phyloP scores from a whole-genome alignment of 2,797 vertebrate genomes.

The Coracias cyanogaster region DNA sequence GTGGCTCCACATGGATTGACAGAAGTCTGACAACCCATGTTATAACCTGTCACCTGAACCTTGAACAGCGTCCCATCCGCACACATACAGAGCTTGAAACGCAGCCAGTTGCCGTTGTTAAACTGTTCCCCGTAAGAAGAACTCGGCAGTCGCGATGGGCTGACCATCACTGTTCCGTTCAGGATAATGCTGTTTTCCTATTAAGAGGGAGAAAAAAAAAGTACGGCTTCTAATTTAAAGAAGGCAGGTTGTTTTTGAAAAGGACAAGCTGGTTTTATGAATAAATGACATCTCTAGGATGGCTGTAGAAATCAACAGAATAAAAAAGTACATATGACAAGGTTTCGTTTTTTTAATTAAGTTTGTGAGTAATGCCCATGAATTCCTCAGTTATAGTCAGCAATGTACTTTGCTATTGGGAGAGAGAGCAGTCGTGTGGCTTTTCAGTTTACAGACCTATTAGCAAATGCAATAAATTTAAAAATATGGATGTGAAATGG shows the following conservation, averaged over 20 bases:
- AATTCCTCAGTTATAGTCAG: background rate
- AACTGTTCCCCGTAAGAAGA: slow-evolving; percentile 83
- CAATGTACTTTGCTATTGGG: background rate
- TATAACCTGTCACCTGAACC: slow-evolving; percentile 90
- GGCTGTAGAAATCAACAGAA: background rate
- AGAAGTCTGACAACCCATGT: slow-evolving; percentile 95
- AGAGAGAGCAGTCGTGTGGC: background rate
- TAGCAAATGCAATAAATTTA: background rate
- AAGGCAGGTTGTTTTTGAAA: background rate
- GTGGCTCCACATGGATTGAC: slow-evolving; percentile 90
- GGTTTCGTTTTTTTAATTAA: background rate
- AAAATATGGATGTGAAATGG: background rate
- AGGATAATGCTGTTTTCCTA: slow-evolving; percentile 96
- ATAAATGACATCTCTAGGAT: background rate
- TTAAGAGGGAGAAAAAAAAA: background rate
- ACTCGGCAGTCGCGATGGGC: slow-evolving; percentile 87
- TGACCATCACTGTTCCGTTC: slow-evolving; percentile 95
- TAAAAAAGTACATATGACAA: background rate
- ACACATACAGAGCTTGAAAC: slow-evolving; percentile 98
- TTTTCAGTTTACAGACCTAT: background rate
- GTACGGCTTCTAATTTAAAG: background rate
- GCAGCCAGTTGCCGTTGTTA: slow-evolving; percentile 84
- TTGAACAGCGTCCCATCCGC: slow-evolving; percentile 94
- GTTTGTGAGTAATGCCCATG: background rate
- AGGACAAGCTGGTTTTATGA: background rate